These are phyloP conservation scores for Drosophila ezoana DNA, from an alignment of 2,888 invertebrate genomes.

Conservation along the genomic window DNA sequence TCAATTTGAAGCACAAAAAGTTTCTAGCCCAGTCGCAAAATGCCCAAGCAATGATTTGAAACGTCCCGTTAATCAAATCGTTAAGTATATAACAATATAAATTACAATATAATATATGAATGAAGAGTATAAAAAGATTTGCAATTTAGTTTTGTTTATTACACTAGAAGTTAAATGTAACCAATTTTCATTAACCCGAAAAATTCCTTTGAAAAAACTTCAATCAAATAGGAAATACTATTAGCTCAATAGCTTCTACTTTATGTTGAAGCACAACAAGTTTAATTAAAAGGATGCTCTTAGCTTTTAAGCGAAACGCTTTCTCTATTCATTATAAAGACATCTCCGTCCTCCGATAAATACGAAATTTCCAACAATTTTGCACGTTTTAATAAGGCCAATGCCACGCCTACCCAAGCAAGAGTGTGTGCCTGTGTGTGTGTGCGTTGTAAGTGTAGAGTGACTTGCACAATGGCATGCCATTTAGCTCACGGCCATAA, in stretches of 20 bases:
- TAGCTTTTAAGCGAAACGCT: constrained; percentile 18
- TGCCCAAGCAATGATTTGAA: too few species aligned
- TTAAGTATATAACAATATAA: too few species aligned
- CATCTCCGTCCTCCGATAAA: constrained; percentile 9
- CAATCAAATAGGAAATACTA: background rate
- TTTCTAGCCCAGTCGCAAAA: too few species aligned
- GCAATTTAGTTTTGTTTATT: too few species aligned
- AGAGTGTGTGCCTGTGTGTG: background rate
- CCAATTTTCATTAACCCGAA: too few species aligned
- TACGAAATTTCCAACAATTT: constrained; percentile 11
- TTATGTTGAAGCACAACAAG: background rate
- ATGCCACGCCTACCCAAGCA: constrained; percentile 10
- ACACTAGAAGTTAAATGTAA: too few species aligned
- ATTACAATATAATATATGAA: too few species aligned
- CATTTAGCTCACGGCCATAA: constrained; percentile 72
- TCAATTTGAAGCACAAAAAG: too few species aligned
- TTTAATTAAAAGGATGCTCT: constrained; percentile 12
- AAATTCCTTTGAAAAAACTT: background rate
- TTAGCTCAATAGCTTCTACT: background rate
- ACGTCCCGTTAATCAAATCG: too few species aligned
- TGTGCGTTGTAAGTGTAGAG: background rate
- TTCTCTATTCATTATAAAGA: constrained; percentile 38
- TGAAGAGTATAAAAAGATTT: too few species aligned
- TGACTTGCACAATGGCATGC: constrained; percentile 37
- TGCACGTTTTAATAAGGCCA: constrained; percentile 34